Base-by-base conservation (phyloP, 2,797 vertebrate species). In the Staurois parvus region DNA sequence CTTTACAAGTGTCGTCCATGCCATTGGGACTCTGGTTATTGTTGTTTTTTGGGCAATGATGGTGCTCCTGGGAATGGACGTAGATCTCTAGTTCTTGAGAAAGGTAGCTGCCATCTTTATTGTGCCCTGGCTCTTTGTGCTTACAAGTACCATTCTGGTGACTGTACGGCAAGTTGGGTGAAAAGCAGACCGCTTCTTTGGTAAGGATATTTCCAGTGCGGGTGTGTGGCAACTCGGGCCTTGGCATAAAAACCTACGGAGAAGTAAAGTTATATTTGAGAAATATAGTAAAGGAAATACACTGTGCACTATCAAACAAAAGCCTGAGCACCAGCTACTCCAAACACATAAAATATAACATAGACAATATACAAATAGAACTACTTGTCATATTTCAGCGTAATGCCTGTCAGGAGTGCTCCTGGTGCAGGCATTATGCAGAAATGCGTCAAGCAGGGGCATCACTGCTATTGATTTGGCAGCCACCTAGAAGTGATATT, bases 41-140 rank as follows among this genome's bases (percentile, higher is more conserved):
- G 30, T 94, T 89, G 0, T 94, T 93, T 0, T 93, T 93, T 64
- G 93, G 62, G 4, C 93, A 92, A 89, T 91, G 64, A 82, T 91
- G 93, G 0, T 92, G 75, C 17, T 85, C 77, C 26, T 91, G 59
- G 0, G 90, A 84, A 34, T 48, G 91, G 90, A 76, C 91, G 87
- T 68, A 73, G 0, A 68, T 2, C 2, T 91, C 91, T 5, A 83
- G 92, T 92, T 80, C 92, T 92, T 0, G 89, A 94, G 78, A 87
- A 91, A 85, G 92, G 30, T 62, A 81, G 34, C 64, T 89, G 88
- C 12, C 66, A 72, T 76, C 73, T 37, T 62, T 28, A 19, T 28
- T 66, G 29, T 62, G 48, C 5, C 12, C 4, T 17, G 21, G 19
- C 12, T 28, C 42, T 12, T 76, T 76, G 62, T 75, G 76, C 64